phyloP scores from a whole-genome alignment of 2,888 invertebrate genomes.

The Aricia artaxerxes region DNA sequence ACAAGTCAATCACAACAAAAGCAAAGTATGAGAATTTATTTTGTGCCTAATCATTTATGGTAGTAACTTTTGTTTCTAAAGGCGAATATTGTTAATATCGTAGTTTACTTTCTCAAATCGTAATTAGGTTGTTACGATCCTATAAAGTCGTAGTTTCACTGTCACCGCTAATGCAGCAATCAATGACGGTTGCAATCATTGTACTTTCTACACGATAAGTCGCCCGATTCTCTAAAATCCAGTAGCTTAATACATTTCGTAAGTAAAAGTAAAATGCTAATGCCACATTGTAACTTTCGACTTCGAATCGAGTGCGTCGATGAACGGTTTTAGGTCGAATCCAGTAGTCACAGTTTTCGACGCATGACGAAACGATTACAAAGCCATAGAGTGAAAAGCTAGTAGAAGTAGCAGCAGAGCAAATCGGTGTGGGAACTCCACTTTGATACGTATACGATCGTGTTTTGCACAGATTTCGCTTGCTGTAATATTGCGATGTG shows the following conservation, averaged over 20 bases:
- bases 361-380: constrained; percentile 33
- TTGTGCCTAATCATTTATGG: too few relatives aligned
- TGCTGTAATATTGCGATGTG: background rate
- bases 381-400: background rate
- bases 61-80: too few relatives aligned
- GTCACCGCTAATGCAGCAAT: constrained; percentile 46
- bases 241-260: constrained; percentile 55
- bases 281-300: constrained; percentile 59
- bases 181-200: constrained; percentile 45
- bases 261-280: constrained; percentile 70
- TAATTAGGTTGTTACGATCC: background rate
- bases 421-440: constrained; percentile 3
- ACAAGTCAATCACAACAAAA: too few relatives aligned
- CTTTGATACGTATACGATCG: background rate
- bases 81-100: background rate
- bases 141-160: constrained; percentile 40
- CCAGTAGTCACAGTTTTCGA: constrained; percentile 29
- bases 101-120: background rate
- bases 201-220: constrained; percentile 60
- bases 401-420: background rate
- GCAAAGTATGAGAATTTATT: too few relatives aligned
- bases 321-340: constrained; percentile 33
- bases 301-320: constrained; percentile 33
- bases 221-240: constrained; percentile 49
- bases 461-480: background rate